These are phyloP conservation scores for Pogonocichla stellata DNA, from an alignment of 2,113 vertebrate species.

Conservation along the genomic window DNA sequence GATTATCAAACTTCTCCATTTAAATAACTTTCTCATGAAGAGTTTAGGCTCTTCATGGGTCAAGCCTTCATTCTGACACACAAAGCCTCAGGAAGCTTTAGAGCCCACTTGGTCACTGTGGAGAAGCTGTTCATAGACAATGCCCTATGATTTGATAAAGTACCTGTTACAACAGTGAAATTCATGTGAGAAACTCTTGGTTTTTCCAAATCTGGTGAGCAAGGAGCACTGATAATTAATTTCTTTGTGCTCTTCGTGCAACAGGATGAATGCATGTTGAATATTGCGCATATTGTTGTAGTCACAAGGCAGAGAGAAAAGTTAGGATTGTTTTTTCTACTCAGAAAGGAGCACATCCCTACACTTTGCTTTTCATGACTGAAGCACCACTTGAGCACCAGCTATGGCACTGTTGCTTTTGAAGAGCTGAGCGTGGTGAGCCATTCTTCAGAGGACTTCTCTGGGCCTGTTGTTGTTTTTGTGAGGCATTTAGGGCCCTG, in stretches of 20 bases:
- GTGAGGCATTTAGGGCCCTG: background rate
- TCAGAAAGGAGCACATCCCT: background rate
- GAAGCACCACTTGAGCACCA: background rate
- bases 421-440: background rate
- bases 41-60: background rate
- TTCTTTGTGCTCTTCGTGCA: background rate
- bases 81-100: background rate
- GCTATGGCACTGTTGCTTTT: accelerated
- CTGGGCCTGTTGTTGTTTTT: background rate
- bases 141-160: background rate
- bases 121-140: background rate
- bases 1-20: background rate
- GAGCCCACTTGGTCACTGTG: background rate
- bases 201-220: background rate
- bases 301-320: background rate
- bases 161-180: background rate
- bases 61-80: background rate
- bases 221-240: background rate
- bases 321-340: background rate
- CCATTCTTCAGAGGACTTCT: background rate
- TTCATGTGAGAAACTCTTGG: background rate
- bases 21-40: background rate
- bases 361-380: background rate
- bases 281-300: background rate
- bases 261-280: background rate